These are phyloP conservation scores for Glossophaga mutica DNA, from an alignment of 2,797 vertebrate genomes.

Conservation along the genomic window DNA sequence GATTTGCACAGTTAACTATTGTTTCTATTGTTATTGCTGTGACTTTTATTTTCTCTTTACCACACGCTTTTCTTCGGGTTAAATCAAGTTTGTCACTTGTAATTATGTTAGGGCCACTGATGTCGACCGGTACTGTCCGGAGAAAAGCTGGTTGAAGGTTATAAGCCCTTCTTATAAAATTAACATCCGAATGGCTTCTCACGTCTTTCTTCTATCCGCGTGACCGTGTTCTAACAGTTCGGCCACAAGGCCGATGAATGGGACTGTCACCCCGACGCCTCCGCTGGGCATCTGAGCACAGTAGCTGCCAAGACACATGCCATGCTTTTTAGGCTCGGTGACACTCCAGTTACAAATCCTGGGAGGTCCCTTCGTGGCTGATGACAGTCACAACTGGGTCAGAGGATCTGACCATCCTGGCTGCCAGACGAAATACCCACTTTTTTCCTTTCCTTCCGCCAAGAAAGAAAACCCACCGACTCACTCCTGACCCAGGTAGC, in stretches of 20 bases:
- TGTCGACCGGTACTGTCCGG: background rate
- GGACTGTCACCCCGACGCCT: background rate
- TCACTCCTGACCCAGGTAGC: background rate
- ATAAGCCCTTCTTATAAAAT: slow-evolving; percentile 37
- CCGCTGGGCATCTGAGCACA: background rate
- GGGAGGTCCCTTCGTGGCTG: background rate
- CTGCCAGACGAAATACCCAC: background rate
- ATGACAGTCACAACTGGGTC: slow-evolving; percentile 40
- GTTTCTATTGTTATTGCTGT: background rate
- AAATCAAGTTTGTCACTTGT: background rate
- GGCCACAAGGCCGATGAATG: background rate
- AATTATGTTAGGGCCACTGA: background rate
- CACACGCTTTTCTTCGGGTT: background rate
- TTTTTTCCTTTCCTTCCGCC: background rate
- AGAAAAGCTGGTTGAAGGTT: background rate
- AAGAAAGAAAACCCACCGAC: background rate
- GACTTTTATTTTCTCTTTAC: background rate
- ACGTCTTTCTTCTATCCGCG: background rate
- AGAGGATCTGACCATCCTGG: background rate
- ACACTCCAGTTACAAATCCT: slow-evolving; percentile 4
- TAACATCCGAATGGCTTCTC: slow-evolving; percentile 54
- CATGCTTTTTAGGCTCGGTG: slow-evolving; percentile 16
- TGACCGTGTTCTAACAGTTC: slow-evolving; percentile 6
- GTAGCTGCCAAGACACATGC: background rate
- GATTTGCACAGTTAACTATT: background rate